Conservation (phyloP, 37 sponge, comb jelly and placozoan genomes). For the Agelas oroides region DNA sequence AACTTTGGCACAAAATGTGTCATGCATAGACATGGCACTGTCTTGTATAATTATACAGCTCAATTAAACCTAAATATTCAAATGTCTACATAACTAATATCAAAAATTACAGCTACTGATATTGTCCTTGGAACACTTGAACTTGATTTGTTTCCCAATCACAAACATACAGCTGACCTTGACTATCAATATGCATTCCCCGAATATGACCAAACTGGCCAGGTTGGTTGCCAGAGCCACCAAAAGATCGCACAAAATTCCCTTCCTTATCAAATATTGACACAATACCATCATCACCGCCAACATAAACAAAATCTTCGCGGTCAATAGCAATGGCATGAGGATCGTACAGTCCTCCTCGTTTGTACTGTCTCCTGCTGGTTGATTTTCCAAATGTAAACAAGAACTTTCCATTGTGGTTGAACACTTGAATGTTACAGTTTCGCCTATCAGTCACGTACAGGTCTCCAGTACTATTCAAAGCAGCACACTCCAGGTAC, state of each 20-base stretch:
- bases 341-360: background rate
- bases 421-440: slow-evolving; percentile 7
- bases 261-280: background rate
- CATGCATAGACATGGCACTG: too few relatives aligned
- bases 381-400: slow-evolving; percentile 1
- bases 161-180: background rate
- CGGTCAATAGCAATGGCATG: background rate
- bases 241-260: slow-evolving; percentile 8
- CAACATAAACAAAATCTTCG: background rate
- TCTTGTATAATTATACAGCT: too few relatives aligned
- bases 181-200: background rate
- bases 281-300: background rate
- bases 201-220: background rate
- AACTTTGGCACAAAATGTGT: too few relatives aligned
- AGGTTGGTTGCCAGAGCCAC: background rate
- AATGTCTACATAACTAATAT: too few relatives aligned
- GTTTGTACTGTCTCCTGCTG: background rate
- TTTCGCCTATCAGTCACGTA: background rate
- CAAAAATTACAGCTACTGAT: too few relatives aligned
- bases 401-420: background rate
- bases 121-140: background rate
- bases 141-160: background rate
- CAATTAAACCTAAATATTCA: too few relatives aligned
- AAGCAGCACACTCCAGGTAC: background rate
- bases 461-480: background rate